Evolutionary conservation across 1,140 invertebrate species (phyloP).

Genomic region (Leptinotarsa defecta): DNA sequence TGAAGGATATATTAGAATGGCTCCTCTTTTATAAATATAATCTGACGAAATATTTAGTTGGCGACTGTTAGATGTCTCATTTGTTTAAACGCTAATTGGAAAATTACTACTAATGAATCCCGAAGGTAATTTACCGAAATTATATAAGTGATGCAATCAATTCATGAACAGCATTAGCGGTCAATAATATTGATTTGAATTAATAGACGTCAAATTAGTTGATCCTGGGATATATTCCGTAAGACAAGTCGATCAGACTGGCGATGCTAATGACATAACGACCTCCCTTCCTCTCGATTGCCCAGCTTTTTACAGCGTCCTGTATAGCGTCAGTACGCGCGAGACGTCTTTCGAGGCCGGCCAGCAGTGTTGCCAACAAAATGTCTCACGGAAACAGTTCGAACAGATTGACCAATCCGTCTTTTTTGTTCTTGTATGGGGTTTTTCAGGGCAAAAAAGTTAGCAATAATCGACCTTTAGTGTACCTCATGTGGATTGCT

Average conservation of each 20-base stretch:
- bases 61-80: no score
- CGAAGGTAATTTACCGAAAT: slow-evolving; percentile 2
- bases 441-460: no score
- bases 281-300: neutral
- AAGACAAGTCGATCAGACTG: slow-evolving; percentile 15
- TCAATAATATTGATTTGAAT: slow-evolving; percentile 1
- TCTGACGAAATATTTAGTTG: no score
- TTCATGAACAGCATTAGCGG: neutral
- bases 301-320: neutral
- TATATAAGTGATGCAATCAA: neutral
- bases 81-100: no score
- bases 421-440: no score
- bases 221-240: slow-evolving; percentile 4
- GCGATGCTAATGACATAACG: neutral
- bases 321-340: neutral
- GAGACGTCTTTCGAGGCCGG: neutral
- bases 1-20: no score
- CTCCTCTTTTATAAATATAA: no score
- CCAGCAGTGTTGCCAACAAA: no score
- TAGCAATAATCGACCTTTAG: no score
- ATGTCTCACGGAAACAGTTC: no score
- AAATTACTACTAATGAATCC: neutral
- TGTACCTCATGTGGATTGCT: no score
- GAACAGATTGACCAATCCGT: no score
- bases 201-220: slow-evolving; percentile 15